These are phyloP conservation scores for Rhynchonema sp. DNA, from an alignment of 2,888 invertebrate genomes.

Conservation along the genomic window DNA sequence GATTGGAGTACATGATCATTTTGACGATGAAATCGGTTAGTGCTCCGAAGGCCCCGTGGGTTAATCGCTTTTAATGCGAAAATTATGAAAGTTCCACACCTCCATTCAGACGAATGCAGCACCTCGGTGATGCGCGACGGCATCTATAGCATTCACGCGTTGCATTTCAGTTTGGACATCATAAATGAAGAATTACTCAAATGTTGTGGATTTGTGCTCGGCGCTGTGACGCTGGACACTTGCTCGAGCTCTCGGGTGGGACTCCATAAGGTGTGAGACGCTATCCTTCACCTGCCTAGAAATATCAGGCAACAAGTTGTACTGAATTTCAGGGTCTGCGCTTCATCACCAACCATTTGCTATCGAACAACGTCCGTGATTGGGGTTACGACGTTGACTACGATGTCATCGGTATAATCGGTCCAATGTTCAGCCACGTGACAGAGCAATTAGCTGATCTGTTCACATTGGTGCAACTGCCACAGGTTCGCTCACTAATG, in stretches of 20 bases:
- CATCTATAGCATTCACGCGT: background rate
- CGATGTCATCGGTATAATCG: constrained; percentile 19
- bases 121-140: background rate
- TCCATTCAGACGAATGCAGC: background rate
- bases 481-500: too few species aligned
- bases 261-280: constrained; percentile 11
- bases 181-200: background rate
- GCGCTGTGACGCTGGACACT: constrained; percentile 15
- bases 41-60: too few species aligned
- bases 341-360: background rate
- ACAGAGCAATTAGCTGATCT: constrained; percentile 15
- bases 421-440: constrained; percentile 15
- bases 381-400: constrained; percentile 1
- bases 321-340: too few species aligned
- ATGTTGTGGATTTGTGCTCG: constrained; percentile 11
- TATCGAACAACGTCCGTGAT: background rate
- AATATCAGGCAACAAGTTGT: too few species aligned
- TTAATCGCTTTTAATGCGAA: too few species aligned
- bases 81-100: too few species aligned
- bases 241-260: constrained; percentile 15
- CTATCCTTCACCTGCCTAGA: background rate
- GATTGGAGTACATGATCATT: too few species aligned
- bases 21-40: too few species aligned
- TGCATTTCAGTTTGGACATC: background rate
- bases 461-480: constrained; percentile 15